Conservation (phyloP, 2,888 invertebrate species). For the Schizotus pectinicornis region DNA sequence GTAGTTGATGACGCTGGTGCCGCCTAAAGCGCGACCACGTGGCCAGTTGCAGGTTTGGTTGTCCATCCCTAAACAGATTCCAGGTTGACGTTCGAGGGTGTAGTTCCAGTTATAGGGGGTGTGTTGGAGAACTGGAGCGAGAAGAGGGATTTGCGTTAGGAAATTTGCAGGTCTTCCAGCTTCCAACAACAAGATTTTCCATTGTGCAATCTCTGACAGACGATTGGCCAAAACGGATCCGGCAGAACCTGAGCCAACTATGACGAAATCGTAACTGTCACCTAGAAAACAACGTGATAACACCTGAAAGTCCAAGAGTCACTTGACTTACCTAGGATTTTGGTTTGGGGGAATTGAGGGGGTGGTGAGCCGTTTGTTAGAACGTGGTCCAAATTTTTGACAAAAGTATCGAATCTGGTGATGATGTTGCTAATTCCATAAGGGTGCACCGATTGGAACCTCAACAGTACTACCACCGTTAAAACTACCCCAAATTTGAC, state of each 20-base stretch:
- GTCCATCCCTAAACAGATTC: conserved; percentile 25
- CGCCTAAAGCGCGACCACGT: conserved; percentile 65
- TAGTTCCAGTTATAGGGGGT: conserved; percentile 58
- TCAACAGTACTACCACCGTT: too few species aligned
- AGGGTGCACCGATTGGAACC: too few species aligned
- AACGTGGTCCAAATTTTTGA: not conserved
- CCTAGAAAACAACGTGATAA: conserved; percentile 10
- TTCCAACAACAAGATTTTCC: conserved; percentile 51
- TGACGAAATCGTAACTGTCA: conserved; percentile 56
- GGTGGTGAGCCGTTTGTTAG: not conserved
- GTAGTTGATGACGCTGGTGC: conserved; percentile 51
- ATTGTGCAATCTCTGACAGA: conserved; percentile 57
- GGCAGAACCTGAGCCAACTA: conserved; percentile 60
- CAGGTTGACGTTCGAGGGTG: conserved; percentile 50
- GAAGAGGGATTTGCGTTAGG: conserved; percentile 53
- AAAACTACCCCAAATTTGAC: too few species aligned
- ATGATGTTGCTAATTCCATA: too few species aligned
- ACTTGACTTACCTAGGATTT: not conserved
- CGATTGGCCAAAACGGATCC: conserved; percentile 62
- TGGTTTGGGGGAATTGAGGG: not conserved
- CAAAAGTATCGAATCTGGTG: too few species aligned
- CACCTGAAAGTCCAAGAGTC: too few species aligned
- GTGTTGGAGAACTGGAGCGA: conserved; percentile 54
- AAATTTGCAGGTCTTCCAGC: conserved; percentile 48
- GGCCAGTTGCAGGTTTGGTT: conserved; percentile 56